These are phyloP conservation scores for Telmatochromis sp. DNA, from an alignment of 2,113 vertebrate species.

Conservation along the genomic window DNA sequence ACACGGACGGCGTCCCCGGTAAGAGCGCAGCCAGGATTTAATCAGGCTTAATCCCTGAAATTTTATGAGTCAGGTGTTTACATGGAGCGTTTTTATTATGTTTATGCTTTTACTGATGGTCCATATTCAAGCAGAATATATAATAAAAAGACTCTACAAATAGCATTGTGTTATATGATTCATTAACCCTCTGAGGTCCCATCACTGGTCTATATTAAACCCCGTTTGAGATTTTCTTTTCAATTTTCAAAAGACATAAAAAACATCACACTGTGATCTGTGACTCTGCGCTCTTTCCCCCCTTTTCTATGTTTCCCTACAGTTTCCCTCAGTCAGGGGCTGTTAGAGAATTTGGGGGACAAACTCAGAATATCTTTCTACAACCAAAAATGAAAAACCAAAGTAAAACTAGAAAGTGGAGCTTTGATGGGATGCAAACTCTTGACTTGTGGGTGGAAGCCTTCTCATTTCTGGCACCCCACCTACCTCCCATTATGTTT, in stretches of 20 bases:
- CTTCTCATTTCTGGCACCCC: accelerated
- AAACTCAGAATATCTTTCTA: accelerated
- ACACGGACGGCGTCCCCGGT: accelerated
- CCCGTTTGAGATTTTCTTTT: accelerated
- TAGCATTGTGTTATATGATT: not conserved
- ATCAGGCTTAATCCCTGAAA: not conserved
- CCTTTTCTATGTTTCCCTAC: not conserved
- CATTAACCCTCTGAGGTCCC: not conserved
- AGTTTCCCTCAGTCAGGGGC: accelerated
- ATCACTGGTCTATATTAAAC: accelerated
- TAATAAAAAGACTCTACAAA: not conserved
- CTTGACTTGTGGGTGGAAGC: accelerated
- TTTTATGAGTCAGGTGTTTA: not conserved
- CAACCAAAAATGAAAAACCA: not conserved
- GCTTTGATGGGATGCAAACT: not conserved
- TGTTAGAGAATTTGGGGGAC: not conserved
- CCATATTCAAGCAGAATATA: not conserved
- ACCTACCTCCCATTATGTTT: not conserved
- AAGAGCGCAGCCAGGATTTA: not conserved
- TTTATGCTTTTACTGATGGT: not conserved
- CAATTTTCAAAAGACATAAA: too few relatives aligned
- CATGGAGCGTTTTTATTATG: not conserved
- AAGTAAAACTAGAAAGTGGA: not conserved
- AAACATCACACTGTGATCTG: not conserved
- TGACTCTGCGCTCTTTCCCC: not conserved